These are phyloP conservation scores for Caenorhabditis latens DNA, from an alignment of 1,140 invertebrate species.

Conservation along the genomic window DNA sequence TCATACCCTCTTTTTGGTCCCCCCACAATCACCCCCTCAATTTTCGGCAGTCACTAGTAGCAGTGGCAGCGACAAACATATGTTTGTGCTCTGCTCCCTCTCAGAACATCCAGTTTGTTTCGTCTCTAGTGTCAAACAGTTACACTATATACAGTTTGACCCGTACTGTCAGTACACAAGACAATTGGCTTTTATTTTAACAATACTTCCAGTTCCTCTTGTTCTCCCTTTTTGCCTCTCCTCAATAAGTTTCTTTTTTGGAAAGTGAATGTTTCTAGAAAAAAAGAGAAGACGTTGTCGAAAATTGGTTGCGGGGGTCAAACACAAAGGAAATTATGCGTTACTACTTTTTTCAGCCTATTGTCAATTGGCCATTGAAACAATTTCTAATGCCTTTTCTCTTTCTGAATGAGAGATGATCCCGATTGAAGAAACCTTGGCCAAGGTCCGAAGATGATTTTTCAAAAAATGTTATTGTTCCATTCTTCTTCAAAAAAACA, in stretches of 20 bases:
- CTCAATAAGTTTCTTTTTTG: constrained; percentile 13
- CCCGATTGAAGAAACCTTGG: not conserved
- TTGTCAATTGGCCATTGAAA: constrained; percentile 3
- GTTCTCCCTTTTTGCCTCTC: too few species aligned
- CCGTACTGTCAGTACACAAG: constrained; percentile 4
- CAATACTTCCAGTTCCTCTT: constrained; percentile 7
- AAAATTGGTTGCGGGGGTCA: not conserved
- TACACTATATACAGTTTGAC: constrained; percentile 37
- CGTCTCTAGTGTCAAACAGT: not conserved
- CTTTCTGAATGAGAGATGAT: not conserved
- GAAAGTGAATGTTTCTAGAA: constrained; percentile 43
- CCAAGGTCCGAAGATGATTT: constrained; percentile 41
- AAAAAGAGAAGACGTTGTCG: not conserved
- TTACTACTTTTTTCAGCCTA: not conserved
- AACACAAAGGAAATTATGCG: constrained; percentile 54
- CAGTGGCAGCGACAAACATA: not conserved
- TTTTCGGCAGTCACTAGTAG: not conserved
- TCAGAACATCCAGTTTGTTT: constrained; percentile 7
- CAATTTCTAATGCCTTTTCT: not conserved
- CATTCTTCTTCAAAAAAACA: constrained; percentile 36
- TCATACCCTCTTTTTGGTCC: constrained; percentile 16
- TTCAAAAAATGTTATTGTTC: constrained; percentile 24
- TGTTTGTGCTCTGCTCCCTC: constrained; percentile 31
- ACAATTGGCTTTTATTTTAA: not conserved
- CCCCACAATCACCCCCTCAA: constrained; percentile 1